phyloP scores from a whole-genome alignment of 2,797 vertebrate genomes.

The Odontamblyopus rebecca region DNA sequence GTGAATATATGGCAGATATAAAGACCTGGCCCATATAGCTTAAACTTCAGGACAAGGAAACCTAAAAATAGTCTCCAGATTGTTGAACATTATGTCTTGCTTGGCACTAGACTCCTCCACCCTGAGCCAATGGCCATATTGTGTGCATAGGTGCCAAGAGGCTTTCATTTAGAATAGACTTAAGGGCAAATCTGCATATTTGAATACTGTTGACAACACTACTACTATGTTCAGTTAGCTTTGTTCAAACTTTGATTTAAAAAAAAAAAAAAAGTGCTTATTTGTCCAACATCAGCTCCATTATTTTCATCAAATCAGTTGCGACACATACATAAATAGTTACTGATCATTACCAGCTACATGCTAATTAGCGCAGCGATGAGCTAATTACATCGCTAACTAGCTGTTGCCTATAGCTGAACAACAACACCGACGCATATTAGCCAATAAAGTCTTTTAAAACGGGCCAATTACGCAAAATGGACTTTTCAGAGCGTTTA shows the following conservation, averaged over 20 bases:
- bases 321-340: background rate
- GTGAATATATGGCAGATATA: background rate
- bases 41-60: background rate
- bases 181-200: background rate
- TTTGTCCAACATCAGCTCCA: background rate
- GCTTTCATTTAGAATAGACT: background rate
- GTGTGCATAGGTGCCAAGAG: background rate
- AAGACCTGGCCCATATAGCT: background rate
- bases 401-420: constrained; percentile 11
- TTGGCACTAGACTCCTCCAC: background rate
- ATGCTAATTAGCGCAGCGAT: background rate
- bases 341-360: background rate
- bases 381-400: background rate
- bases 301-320: background rate
- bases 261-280: too few species aligned
- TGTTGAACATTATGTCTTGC: background rate
- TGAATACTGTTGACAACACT: background rate
- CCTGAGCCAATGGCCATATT: background rate
- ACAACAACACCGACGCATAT: background rate
- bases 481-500: too few species aligned
- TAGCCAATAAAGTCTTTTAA: background rate
- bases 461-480: too few species aligned
- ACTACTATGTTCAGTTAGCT: background rate
- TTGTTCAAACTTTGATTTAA: too few species aligned
- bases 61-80: background rate